These are phyloP conservation scores for Halcyon leucocephala DNA, from an alignment of 2,797 vertebrate species.

Conservation along the genomic window DNA sequence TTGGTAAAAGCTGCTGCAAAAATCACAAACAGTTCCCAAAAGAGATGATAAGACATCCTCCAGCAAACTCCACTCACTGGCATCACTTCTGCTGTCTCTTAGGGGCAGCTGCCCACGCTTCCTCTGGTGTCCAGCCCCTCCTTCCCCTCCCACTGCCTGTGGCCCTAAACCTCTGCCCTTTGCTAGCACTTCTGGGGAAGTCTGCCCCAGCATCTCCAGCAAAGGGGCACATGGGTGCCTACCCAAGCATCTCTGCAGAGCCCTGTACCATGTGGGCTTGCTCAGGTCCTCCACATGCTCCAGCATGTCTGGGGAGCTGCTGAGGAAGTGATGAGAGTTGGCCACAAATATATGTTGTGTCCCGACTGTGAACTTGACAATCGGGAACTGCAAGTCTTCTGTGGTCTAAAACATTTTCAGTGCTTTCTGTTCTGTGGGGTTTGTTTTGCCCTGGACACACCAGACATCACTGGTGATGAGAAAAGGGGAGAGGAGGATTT, in stretches of 20 bases:
- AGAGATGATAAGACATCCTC: neutral
- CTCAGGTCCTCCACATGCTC: accelerated
- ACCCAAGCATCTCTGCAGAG: neutral
- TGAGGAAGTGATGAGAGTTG: conserved; percentile 9
- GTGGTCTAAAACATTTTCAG: neutral
- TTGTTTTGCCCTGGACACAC: conserved; percentile 8
- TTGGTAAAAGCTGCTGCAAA: neutral
- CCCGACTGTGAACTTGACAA: conserved; percentile 1
- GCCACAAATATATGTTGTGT: neutral
- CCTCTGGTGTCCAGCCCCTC: neutral
- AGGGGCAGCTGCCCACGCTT: neutral
- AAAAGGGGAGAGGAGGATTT: neutral
- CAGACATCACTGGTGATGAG: neutral
- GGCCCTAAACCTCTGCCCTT: neutral
- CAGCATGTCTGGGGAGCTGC: neutral
- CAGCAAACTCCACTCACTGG: neutral
- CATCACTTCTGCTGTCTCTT: neutral
- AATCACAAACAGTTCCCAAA: neutral
- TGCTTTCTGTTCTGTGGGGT: neutral
- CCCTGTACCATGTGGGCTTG: accelerated
- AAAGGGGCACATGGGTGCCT: neutral
- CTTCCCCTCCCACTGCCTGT: neutral
- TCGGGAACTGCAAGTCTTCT: neutral
- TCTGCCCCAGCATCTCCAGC: neutral
- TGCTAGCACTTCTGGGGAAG: accelerated